Conservation (phyloP, 2,797 vertebrate species). For the Tarsius wallacei region DNA sequence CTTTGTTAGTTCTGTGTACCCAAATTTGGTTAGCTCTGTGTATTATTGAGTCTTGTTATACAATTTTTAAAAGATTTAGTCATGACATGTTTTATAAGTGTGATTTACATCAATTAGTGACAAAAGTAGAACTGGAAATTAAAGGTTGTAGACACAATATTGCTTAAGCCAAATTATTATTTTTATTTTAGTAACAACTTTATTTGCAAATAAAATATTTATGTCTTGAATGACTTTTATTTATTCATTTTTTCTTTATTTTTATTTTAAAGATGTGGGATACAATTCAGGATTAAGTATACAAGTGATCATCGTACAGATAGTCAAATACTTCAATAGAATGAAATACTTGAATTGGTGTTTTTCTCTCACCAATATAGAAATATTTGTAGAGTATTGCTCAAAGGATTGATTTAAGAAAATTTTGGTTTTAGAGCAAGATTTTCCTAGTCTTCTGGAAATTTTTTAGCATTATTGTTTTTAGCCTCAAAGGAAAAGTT, state of each 20-base stretch:
- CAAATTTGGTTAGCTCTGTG: background rate
- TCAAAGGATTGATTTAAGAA: slow-evolving; percentile 4
- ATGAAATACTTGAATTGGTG: background rate
- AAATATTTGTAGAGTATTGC: background rate
- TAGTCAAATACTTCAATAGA: background rate
- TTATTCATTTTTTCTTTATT: too few relatives aligned
- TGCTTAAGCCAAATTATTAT: background rate
- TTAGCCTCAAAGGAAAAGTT: slow-evolving; percentile 37
- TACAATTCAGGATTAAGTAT: too few relatives aligned
- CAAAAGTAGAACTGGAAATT: slow-evolving; percentile 22
- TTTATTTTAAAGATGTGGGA: too few relatives aligned
- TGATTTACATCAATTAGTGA: background rate
- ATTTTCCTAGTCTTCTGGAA: background rate
- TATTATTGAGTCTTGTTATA: slow-evolving; percentile 34
- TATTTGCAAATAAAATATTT: too few relatives aligned
- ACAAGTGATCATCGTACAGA: too few relatives aligned
- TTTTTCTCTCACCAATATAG: background rate
- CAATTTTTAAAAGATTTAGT: background rate
- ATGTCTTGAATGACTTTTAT: too few relatives aligned
- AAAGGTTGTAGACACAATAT: background rate
- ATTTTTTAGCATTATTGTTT: background rate
- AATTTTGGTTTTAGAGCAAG: background rate
- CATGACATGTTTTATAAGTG: background rate
- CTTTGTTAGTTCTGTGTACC: background rate
- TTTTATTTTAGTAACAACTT: too few relatives aligned